A percentile compares a stretch with the other conserved stretches of the same genome.
Evolutionary conservation across 2,797 vertebrate genomes (phyloP).

Genomic region (Borostomias antarcticus): DNA sequence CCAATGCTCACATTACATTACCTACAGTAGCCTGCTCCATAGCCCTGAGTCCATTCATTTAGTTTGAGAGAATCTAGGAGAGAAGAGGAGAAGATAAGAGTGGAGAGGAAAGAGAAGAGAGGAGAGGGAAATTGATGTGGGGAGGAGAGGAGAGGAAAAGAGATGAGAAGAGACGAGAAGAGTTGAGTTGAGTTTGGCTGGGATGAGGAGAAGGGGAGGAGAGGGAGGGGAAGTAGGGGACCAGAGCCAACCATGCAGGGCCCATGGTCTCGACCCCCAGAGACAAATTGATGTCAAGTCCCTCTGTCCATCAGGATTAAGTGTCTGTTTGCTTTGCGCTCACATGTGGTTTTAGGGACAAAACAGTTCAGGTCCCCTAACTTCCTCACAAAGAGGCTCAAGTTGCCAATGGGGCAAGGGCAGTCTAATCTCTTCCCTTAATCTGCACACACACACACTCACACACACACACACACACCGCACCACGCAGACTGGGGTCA

Average conservation of each 20-base stretch:
- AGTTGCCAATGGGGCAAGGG: conserved; percentile 66
- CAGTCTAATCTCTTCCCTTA: conserved; percentile 78
- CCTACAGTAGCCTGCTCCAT: too few relatives aligned
- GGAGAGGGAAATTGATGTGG: neutral
- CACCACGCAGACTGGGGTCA: conserved; percentile 27
- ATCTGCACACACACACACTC: conserved; percentile 75
- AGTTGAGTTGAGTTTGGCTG: conserved; percentile 1
- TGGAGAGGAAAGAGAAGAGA: neutral
- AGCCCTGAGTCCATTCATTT: conserved; percentile 45
- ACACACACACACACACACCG: conserved; percentile 38
- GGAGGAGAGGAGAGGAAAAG: neutral
- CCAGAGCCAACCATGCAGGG: conserved; percentile 55
- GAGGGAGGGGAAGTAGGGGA: conserved; percentile 49
- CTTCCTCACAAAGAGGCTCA: conserved; percentile 81
- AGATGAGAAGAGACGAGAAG: conserved; percentile 17
- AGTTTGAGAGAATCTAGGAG: conserved; percentile 17
- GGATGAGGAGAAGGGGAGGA: conserved; percentile 11
- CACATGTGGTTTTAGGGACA: conserved; percentile 82
- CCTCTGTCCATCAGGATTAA: conserved; percentile 90
- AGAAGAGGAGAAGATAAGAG: neutral
- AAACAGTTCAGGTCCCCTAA: conserved; percentile 80
- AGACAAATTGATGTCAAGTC: conserved; percentile 88
- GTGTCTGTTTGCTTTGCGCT: conserved; percentile 85
- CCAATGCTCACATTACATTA: too few relatives aligned
- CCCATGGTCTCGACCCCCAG: conserved; percentile 76